phyloP scores from a whole-genome alignment of 2,888 invertebrate genomes.

The Leptopilina drosophilae region DNA sequence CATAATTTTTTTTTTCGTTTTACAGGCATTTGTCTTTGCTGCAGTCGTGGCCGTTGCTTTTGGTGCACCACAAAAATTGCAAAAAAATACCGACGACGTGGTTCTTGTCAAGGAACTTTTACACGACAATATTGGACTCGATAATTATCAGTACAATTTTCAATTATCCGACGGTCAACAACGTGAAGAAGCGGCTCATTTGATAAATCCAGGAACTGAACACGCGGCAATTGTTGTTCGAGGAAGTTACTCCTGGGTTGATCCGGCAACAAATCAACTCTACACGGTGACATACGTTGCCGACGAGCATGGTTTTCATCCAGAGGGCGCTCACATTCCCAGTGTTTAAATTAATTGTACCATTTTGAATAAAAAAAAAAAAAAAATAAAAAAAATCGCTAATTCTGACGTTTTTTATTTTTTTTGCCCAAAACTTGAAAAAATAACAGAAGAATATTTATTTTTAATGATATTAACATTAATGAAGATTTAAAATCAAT shows the following conservation, averaged over 20 bases:
- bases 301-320: slow-evolving; percentile 66
- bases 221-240: slow-evolving; percentile 59
- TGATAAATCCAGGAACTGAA: slow-evolving; percentile 58
- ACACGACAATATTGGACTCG: slow-evolving; percentile 55
- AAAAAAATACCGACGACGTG: slow-evolving; percentile 23
- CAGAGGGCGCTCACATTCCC: slow-evolving; percentile 62
- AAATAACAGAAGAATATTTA: too few species aligned
- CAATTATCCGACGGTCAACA: slow-evolving; percentile 56
- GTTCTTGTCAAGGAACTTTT: slow-evolving; percentile 48
- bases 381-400: neutral
- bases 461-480: too few species aligned
- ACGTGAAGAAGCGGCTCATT: slow-evolving; percentile 61
- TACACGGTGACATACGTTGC: slow-evolving; percentile 65
- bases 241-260: slow-evolving; percentile 66
- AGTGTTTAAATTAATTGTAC: neutral
- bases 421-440: too few species aligned
- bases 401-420: too few species aligned
- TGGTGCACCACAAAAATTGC: slow-evolving; percentile 50
- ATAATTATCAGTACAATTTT: slow-evolving; percentile 54
- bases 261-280: slow-evolving; percentile 59
- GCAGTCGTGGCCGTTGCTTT: slow-evolving; percentile 55
- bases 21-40: slow-evolving; percentile 55
- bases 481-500: too few species aligned
- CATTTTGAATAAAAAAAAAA: neutral
- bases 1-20: neutral